Base-by-base conservation (phyloP, 2,113 vertebrate genomes). In the Lepisosteus oculatus region DNA sequence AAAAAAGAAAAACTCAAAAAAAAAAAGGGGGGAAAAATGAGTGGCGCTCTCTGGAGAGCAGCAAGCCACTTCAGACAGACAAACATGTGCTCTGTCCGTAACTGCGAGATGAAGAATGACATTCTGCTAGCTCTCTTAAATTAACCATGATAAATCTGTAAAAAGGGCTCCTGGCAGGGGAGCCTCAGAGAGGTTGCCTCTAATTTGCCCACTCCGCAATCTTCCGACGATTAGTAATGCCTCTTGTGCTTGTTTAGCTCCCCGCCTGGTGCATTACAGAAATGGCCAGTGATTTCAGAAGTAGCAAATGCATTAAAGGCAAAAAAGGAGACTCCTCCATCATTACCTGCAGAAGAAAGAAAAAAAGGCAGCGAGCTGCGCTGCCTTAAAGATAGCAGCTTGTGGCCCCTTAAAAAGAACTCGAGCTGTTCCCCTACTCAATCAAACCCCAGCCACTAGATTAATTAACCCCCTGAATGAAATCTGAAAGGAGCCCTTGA, bases 391-490 rank as follows among this genome's bases (percentile, higher is more conserved):
- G 62, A 78, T 80, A 82, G 79, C 74, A 77, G 79, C 76, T 84
- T 85, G 79, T 78, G 79, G 81, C 76, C 81, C 76, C 74, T 79
- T 85, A 85, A 82, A 74, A 29, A 77, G 78, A 72, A 83, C 56
- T 72, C 55, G 61, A 72, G 74, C 74, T 67, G 17, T 61, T 44
- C 70, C 54, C 70, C 76, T 72, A 67, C 74, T 82, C 75, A 74
- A 76, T 78, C 75, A 83, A 79, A 78, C 77, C 79, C 77, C 69
- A 83, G 80, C 65, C 74, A 84, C 84, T 81, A 59, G 85, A 86
- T 88, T 89, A 88, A 90, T 90, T 86, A 87, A 84, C 74, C 81
- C 56, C 69, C 70, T 15, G 47, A 29, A 55, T 77, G 77, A 73
- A 70, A 68, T 59, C 56, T 11, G 56, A 14, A 59, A 59, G 12